Evolutionary conservation across 2,797 vertebrate genomes (phyloP).

Genomic region (Danio kyathit): DNA sequence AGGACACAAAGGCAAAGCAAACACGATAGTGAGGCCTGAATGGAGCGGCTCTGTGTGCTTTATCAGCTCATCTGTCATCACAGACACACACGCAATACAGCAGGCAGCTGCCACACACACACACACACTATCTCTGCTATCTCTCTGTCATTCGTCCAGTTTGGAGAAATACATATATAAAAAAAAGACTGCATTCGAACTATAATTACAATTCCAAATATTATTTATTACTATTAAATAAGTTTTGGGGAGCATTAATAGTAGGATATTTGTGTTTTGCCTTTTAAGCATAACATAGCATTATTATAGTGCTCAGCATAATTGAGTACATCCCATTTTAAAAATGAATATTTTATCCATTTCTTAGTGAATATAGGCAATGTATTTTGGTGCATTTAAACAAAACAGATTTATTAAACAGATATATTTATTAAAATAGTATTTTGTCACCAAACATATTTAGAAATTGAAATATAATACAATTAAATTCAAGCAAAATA

Average conservation of each 20-base stretch:
- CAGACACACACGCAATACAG: constrained; percentile 19
- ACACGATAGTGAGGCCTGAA: constrained; percentile 65
- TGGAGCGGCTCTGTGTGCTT: constrained; percentile 57
- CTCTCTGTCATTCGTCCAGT: constrained; percentile 16
- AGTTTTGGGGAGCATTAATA: not conserved
- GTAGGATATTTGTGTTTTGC: too few species aligned
- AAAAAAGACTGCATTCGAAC: not conserved
- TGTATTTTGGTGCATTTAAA: too few species aligned
- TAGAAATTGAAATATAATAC: too few species aligned
- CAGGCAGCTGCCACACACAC: constrained; percentile 15
- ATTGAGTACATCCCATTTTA: too few species aligned
- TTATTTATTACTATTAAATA: not conserved
- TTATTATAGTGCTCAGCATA: too few species aligned
- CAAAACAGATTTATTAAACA: too few species aligned
- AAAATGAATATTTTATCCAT: too few species aligned
- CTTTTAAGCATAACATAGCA: too few species aligned
- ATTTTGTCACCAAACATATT: too few species aligned
- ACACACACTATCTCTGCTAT: not conserved
- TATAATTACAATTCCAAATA: not conserved
- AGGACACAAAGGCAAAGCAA: constrained; percentile 73
- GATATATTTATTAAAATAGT: too few species aligned
- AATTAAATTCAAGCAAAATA: too few species aligned
- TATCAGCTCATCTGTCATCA: constrained; percentile 52
- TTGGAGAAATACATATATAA: not conserved
- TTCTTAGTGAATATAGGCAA: too few species aligned